These are phyloP conservation scores for Chelonus insularis DNA, from an alignment of 1,140 invertebrate species.

Conservation along the genomic window DNA sequence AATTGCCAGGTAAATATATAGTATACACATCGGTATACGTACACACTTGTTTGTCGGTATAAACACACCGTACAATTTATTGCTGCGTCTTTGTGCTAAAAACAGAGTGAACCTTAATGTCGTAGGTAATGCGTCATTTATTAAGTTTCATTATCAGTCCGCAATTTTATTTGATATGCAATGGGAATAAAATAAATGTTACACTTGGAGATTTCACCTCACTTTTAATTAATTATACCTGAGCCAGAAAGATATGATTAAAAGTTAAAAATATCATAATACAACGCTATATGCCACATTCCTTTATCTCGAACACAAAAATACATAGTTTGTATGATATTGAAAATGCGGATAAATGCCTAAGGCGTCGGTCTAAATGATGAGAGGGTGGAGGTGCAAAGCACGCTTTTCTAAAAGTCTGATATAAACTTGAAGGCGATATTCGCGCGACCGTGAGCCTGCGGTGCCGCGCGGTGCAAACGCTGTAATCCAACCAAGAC, in stretches of 20 bases:
- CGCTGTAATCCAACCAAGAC: constrained; percentile 40
- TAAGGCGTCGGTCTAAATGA: constrained; percentile 18
- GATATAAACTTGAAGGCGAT: constrained; percentile 10
- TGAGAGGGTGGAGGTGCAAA: constrained; percentile 34
- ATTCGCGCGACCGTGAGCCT: constrained; percentile 16
- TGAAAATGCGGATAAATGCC: constrained; percentile 12
- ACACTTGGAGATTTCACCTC: no score
- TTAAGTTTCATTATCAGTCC: constrained; percentile 19
- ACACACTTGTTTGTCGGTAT: constrained; percentile 9
- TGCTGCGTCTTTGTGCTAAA: constrained; percentile 25
- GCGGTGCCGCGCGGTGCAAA: constrained; percentile 36
- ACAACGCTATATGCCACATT: no score
- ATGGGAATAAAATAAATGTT: no score
- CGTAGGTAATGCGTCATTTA: constrained; percentile 11
- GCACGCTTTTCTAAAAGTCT: constrained; percentile 22
- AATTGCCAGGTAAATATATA: constrained; percentile 57
- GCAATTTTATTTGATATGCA: not conserved
- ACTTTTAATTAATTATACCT: no score
- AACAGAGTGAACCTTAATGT: constrained; percentile 5
- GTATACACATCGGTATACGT: constrained; percentile 24
- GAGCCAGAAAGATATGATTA: no score
- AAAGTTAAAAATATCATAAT: no score
- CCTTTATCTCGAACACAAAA: no score
- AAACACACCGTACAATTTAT: constrained; percentile 38
- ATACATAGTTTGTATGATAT: constrained; percentile 6